phyloP scores from a whole-genome alignment of 2,888 invertebrate species.

The Drosophila prostipennis region DNA sequence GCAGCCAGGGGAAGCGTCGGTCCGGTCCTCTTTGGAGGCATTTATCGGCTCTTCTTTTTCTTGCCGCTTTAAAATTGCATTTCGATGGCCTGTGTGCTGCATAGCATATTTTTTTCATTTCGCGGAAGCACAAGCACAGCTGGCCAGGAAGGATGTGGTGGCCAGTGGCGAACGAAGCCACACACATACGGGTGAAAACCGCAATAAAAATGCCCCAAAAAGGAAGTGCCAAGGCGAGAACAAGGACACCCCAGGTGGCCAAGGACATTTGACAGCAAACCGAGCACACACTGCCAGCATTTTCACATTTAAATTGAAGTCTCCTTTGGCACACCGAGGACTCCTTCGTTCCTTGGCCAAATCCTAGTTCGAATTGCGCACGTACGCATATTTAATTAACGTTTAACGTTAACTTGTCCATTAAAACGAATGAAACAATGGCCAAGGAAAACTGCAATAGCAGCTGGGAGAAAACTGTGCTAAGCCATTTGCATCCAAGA shows the following conservation, averaged over 20 bases:
- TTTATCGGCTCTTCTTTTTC: not conserved
- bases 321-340: not conserved
- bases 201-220: constrained; percentile 62
- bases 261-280: constrained; percentile 24
- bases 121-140: constrained; percentile 4
- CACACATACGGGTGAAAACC: constrained; percentile 50
- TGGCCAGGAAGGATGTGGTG: constrained; percentile 51
- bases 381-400: constrained; percentile 48
- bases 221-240: constrained; percentile 58
- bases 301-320: constrained; percentile 31
- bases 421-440: constrained; percentile 34
- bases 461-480: too few relatives aligned
- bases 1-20: constrained; percentile 1
- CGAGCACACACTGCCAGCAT: constrained; percentile 2
- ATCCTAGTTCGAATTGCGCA: not conserved
- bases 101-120: constrained; percentile 26
- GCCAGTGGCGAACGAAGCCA: constrained; percentile 21
- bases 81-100: constrained; percentile 50
- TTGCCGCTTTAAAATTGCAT: constrained; percentile 57
- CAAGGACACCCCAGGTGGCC: constrained; percentile 45
- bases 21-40: constrained; percentile 3
- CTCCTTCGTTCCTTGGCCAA: not conserved
- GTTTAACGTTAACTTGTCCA: constrained; percentile 47
- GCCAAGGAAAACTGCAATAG: constrained; percentile 4
- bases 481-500: constrained; percentile 22